phyloP scores from a whole-genome alignment of 2,888 invertebrate genomes.

The Villa cingulata region DNA sequence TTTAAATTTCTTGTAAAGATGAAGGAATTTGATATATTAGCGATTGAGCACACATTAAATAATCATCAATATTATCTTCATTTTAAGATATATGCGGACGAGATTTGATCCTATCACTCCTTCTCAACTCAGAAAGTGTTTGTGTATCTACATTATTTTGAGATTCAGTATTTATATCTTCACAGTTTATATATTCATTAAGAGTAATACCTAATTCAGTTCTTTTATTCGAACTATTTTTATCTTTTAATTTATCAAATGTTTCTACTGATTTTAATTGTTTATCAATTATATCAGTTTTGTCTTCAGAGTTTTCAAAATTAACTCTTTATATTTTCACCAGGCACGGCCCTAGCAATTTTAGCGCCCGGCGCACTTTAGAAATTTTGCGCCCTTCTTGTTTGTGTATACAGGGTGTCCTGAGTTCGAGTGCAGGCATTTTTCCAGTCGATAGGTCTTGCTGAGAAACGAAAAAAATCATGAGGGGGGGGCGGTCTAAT shows the following conservation, averaged over 20 bases:
- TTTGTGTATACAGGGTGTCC: no score
- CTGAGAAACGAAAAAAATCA: no score
- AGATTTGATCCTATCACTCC: constrained; percentile 7
- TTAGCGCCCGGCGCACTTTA: no score
- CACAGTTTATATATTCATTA: not conserved
- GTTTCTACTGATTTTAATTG: constrained; percentile 1
- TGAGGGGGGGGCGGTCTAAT: no score
- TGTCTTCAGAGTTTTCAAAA: not conserved
- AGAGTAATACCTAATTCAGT: not conserved
- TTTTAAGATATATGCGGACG: constrained; percentile 1
- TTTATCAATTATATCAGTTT: constrained; percentile 3
- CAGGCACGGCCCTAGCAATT: no score
- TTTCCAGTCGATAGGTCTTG: no score
- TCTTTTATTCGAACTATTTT: no score
- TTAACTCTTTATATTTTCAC: not conserved
- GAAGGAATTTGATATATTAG: constrained; percentile 8
- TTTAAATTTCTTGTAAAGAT: no score
- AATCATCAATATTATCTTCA: constrained; percentile 5
- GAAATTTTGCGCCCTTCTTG: no score
- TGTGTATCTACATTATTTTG: not conserved
- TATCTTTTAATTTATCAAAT: not conserved
- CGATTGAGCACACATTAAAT: constrained; percentile 10
- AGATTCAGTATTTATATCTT: not conserved
- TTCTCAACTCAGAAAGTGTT: not conserved
- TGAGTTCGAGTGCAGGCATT: no score